Conservation (phyloP, 1,140 invertebrate species). For the Zaprionus ghesquierei region DNA sequence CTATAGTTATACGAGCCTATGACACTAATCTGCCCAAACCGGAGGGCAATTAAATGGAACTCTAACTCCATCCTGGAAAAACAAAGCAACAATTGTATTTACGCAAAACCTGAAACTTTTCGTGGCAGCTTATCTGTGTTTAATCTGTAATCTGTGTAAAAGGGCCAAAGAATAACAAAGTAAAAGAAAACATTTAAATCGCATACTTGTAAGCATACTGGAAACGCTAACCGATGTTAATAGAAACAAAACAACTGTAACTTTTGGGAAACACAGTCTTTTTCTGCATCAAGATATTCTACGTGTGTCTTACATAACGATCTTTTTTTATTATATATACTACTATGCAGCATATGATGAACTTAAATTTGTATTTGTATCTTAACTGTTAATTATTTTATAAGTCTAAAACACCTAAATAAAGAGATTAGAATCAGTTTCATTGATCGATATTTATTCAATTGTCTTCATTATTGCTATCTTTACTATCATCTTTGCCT, state of each 20-base stretch:
- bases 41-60: slow-evolving; percentile 83
- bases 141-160: slow-evolving; percentile 24
- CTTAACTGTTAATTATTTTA: slow-evolving; percentile 75
- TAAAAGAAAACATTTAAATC: slow-evolving; percentile 15
- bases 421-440: slow-evolving; percentile 61
- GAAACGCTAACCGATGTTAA: slow-evolving; percentile 23
- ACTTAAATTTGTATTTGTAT: slow-evolving; percentile 60
- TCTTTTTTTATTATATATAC: slow-evolving; percentile 62
- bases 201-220: slow-evolving; percentile 14
- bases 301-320: slow-evolving; percentile 61
- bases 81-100: slow-evolving; percentile 32
- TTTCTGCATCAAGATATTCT: slow-evolving; percentile 60
- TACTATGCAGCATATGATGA: slow-evolving; percentile 47
- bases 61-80: not conserved
- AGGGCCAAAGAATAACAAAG: slow-evolving; percentile 31
- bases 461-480: not conserved
- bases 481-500: not conserved
- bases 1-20: slow-evolving; percentile 95
- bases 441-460: not conserved
- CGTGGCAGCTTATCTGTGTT: slow-evolving; percentile 19
- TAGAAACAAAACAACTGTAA: slow-evolving; percentile 58
- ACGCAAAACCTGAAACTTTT: slow-evolving; percentile 9
- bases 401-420: slow-evolving; percentile 56
- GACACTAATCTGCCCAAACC: slow-evolving; percentile 94
- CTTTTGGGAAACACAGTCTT: slow-evolving; percentile 38